Evolutionary conservation across 2,113 vertebrate genomes (phyloP), one percentile per base, ranked within the genome.

Genomic region (Hemicordylus capensis): DNA sequence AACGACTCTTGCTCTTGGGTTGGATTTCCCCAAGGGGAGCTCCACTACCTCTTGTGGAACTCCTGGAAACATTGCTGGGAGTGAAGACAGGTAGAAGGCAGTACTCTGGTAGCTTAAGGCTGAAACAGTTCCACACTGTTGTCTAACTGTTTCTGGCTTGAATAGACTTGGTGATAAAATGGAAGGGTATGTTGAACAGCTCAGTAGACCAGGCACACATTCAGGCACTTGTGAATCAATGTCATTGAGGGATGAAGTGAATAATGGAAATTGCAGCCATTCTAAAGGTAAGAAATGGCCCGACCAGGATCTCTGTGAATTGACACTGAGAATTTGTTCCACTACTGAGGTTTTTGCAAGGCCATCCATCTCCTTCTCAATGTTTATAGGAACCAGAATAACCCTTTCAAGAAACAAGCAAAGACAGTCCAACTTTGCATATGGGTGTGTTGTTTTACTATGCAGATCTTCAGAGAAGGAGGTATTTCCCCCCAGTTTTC

Each of bases 211-310:
- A 61, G 88, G 87, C 59, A 58, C 84, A 83, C 58, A 24, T 0
- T 48, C 1, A n/a, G 83, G 51, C 72, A 76, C 78, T 77, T 81
- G 78, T 0, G 64, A 93, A 83, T 87, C 84, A 0, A 90, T 96
- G 94, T 93, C 92, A 1, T 88, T 94, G 88, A 94, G 93, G 86
- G 87, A 70, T 0, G 95, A 95, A 48, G 90, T 64, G 54, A 95
- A 81, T 90, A 81, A 75, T 11, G 64, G 89, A 44, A 94, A 81
- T 77, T 75, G 64, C 87, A 91, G 81, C 56, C n/a, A 9, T 81
- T 77, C 37, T 2, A 87, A 90, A 96, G 96, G 97, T 97, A 97
- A 87, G 96, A 89, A 93, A 78, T 22, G 22, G 67, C 31, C 51
- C 66, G 64, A 14, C 37, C 63, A 77, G 59, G 39, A 80, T 88